Evolutionary conservation across 2,113 vertebrate species (phyloP), one percentile per base, ranked within the genome.

Genomic region (Dicaeum eximium): DNA sequence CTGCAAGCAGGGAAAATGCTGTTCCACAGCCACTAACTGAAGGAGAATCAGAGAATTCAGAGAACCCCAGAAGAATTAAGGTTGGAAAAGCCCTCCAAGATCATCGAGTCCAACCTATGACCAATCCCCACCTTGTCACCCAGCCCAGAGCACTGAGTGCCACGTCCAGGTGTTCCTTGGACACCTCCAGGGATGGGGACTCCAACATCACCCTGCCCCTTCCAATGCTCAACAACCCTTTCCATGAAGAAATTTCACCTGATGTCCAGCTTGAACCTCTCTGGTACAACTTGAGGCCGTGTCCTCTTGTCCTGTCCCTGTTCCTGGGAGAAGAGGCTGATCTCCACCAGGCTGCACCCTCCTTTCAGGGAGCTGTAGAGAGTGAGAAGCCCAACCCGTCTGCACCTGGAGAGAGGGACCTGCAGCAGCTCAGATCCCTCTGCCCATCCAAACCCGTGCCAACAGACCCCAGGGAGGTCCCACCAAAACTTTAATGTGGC

Each of bases 111-210:
- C n/a, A 45, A 30, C 8, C 22, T 42, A 31, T 69, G 54, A 37
- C 70, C 5, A 6, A 40, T 25, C 17, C 62, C 24, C 9, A 40
- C 38, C 30, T 61, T 31, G 53, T 35, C 54, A 33, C 30, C 45
- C 11, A 47, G 45, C 30, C 30, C 40, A 56, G 25, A 56, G 62
- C 47, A 15, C 40, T 20, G 19, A 38, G 53, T 19, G 16, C 20
- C 87, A 67, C 0, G 0, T 56, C 48, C 56, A 42, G 79, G 1
- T 9, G 21, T 20, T 37, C 22, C 62, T 28, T 62, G 62, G 8
- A 62, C 22, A 48, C 11, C 18, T 48, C 56, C 15, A 69, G 42
- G 40, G 35, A 20, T 37, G 48, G 22, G 11, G 10, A 42, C 12
- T 56, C 48, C 42, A 54, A 3, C 16, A 61, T 25, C 17, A 19